A percentile compares a stretch with the other conserved stretches of the same genome.
These are phyloP conservation scores for Cygnus buccinator DNA, from an alignment of 2,113 vertebrate genomes.

Conservation along the genomic window DNA sequence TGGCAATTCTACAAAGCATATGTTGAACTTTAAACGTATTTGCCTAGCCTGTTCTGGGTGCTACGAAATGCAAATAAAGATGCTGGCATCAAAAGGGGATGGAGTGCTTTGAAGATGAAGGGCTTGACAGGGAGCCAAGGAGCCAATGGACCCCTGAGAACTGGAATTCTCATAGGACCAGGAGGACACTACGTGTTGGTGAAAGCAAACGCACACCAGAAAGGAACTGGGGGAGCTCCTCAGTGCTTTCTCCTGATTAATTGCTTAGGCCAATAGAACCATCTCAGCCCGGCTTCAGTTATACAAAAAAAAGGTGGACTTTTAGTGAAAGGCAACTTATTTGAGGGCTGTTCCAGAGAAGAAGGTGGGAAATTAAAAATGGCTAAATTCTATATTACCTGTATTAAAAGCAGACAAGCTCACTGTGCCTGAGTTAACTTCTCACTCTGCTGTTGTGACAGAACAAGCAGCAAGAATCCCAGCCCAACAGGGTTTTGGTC, in stretches of 20 bases:
- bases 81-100: not conserved
- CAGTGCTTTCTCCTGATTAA: not conserved
- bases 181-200: not conserved
- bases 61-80: conserved; percentile 21
- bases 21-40: conserved; percentile 2
- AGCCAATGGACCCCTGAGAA: not conserved
- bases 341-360: not conserved
- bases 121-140: conserved; percentile 12
- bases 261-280: not conserved
- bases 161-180: not conserved
- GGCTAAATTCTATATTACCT: not conserved
- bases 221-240: not conserved
- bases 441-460: not conserved
- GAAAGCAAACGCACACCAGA: not conserved
- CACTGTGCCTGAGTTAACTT: not conserved
- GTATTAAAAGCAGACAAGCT: not conserved
- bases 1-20: conserved; percentile 53
- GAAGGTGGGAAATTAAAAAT: not conserved
- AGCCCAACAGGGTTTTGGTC: not conserved
- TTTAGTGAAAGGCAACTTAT: not conserved
- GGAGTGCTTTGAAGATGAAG: conserved; percentile 38
- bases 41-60: not conserved
- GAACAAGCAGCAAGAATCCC: not conserved
- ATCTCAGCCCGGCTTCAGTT: not conserved
- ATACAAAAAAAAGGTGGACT: not conserved